These are phyloP conservation scores for Altica lythri DNA, from an alignment of 2,888 invertebrate genomes.

Conservation along the genomic window DNA sequence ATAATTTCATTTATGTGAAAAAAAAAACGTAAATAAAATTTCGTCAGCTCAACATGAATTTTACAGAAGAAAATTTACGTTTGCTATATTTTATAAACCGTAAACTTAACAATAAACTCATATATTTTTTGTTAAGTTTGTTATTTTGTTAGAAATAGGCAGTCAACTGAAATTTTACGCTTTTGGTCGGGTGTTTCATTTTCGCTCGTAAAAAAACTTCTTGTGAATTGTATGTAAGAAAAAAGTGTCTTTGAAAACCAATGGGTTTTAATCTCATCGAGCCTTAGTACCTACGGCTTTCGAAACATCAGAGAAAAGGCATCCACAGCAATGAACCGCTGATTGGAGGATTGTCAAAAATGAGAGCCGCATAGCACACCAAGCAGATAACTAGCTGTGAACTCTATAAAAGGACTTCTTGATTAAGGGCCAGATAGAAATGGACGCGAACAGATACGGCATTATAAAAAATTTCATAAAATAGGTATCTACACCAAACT, in stretches of 20 bases:
- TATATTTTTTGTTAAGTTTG: not conserved
- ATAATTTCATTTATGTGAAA: too few species aligned
- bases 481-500: too few species aligned
- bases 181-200: not conserved
- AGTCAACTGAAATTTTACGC: not conserved
- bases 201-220: conserved; percentile 4
- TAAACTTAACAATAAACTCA: too few species aligned
- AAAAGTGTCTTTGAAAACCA: conserved; percentile 1
- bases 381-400: conserved; percentile 26
- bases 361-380: conserved; percentile 23
- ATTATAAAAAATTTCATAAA: too few species aligned
- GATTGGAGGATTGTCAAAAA: conserved; percentile 33
- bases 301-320: conserved; percentile 20
- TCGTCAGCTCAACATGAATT: too few species aligned
- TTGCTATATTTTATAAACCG: too few species aligned
- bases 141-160: too few species aligned
- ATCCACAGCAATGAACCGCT: conserved; percentile 20
- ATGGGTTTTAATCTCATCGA: conserved; percentile 15
- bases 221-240: not conserved
- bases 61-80: too few species aligned
- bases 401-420: conserved; percentile 27
- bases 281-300: conserved; percentile 5
- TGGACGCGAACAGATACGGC: too few species aligned
- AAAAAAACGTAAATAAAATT: too few species aligned
- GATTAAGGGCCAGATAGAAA: conserved; percentile 20